These are phyloP conservation scores for Orientallactaga bullata DNA, from an alignment of 2,113 vertebrate species.

Conservation along the genomic window DNA sequence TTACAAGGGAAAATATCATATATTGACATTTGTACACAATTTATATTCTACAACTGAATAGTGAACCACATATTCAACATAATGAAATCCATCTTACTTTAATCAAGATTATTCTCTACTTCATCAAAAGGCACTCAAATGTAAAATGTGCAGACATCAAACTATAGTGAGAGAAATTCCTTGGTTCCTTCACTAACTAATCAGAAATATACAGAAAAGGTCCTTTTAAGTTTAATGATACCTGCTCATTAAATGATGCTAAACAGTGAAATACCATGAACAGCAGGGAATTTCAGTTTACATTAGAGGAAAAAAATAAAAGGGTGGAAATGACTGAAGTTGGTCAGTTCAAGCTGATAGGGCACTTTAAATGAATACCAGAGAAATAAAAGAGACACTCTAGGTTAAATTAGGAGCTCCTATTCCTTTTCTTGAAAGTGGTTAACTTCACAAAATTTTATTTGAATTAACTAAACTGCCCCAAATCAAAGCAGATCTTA, in stretches of 20 bases:
- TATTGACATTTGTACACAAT: slow-evolving; percentile 79
- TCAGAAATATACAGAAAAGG: slow-evolving; percentile 90
- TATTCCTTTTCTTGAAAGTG: slow-evolving; percentile 92
- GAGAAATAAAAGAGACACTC: slow-evolving; percentile 96
- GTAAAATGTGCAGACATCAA: slow-evolving; percentile 88
- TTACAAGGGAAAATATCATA: slow-evolving; percentile 10
- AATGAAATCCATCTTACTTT: slow-evolving; percentile 82
- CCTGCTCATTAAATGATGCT: slow-evolving; percentile 96
- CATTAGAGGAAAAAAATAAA: slow-evolving; percentile 96
- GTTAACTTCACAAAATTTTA: slow-evolving; percentile 95
- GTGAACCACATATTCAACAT: slow-evolving; percentile 67
- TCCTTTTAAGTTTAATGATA: slow-evolving; percentile 97
- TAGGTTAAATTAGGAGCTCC: slow-evolving; percentile 98
- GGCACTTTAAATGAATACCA: slow-evolving; percentile 98
- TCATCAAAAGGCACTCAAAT: slow-evolving; percentile 86
- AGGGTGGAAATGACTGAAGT: slow-evolving; percentile 97
- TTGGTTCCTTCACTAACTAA: slow-evolving; percentile 91
- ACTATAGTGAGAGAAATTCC: slow-evolving; percentile 90
- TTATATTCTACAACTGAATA: slow-evolving; percentile 73
- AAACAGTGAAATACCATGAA: slow-evolving; percentile 95
- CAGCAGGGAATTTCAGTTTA: slow-evolving; percentile 97
- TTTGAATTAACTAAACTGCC: slow-evolving; percentile 97
- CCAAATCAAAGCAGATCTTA: slow-evolving; percentile 97
- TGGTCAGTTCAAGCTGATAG: slow-evolving; percentile 98
- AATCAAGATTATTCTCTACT: slow-evolving; percentile 87